phyloP scores from a whole-genome alignment of 2,113 vertebrate genomes.

The Vulpes lagopus region DNA sequence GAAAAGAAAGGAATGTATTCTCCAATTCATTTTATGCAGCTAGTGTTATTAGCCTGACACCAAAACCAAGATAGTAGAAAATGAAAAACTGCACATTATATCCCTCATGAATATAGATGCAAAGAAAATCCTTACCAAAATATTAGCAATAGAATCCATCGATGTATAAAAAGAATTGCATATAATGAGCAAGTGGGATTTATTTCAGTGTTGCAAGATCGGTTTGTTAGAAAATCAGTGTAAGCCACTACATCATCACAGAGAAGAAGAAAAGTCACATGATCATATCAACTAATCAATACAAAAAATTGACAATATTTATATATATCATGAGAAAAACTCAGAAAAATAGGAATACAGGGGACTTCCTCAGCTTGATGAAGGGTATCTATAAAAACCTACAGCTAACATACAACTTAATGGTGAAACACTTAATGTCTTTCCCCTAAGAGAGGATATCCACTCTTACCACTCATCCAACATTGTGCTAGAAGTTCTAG shows the following conservation, averaged over 20 bases:
- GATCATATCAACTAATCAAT: neutral
- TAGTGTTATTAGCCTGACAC: neutral
- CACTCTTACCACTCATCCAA: neutral
- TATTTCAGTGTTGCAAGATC: slow-evolving; percentile 3
- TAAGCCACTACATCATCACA: neutral
- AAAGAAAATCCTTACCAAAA: slow-evolving; percentile 23
- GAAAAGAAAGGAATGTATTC: neutral
- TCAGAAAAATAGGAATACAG: neutral
- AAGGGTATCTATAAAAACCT: neutral
- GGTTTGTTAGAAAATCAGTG: slow-evolving; percentile 6
- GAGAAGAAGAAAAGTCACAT: slow-evolving; percentile 28
- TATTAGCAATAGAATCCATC: slow-evolving; percentile 16
- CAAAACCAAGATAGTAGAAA: neutral
- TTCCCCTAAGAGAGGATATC: neutral
- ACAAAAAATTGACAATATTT: neutral
- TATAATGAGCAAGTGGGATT: neutral
- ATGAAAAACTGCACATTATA: neutral
- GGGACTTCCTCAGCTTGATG: neutral
- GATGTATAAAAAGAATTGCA: neutral
- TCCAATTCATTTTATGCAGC: slow-evolving; percentile 40
- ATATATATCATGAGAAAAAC: neutral
- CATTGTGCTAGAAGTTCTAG: neutral
- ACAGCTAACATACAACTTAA: neutral
- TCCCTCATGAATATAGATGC: neutral
- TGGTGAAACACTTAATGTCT: neutral